Percentiles rank a stretch among this genome's conserved stretches.
Conservation (phyloP, 2,888 invertebrate species). For the Bursaphelenchus okinawaensis region DNA sequence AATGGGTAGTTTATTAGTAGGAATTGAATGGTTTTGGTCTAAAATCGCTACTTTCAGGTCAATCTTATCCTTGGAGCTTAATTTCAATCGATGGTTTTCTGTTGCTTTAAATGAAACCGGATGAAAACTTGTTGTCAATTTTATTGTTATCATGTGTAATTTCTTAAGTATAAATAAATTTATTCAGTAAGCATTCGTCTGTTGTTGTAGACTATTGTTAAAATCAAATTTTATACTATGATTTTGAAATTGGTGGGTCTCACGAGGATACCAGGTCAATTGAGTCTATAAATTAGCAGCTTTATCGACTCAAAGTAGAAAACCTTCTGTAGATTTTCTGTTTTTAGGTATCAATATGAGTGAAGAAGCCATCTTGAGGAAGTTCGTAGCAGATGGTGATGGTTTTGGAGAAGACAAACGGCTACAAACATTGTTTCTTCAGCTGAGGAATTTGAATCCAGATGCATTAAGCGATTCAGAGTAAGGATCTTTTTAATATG, state of each 20-base stretch:
- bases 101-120: not conserved
- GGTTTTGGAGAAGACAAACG: slow-evolving; percentile 90
- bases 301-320: too few relatives aligned
- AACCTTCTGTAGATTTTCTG: too few relatives aligned
- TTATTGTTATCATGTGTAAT: too few relatives aligned
- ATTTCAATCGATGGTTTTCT: not conserved
- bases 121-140: not conserved
- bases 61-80: not conserved
- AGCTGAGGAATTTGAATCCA: slow-evolving; percentile 3
- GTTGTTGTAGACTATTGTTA: too few relatives aligned
- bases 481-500: slow-evolving; percentile 2
- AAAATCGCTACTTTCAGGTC: not conserved
- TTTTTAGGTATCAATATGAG: slow-evolving; percentile 20
- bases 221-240: too few relatives aligned
- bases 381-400: slow-evolving; percentile 89
- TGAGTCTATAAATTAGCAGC: too few relatives aligned
- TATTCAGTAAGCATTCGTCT: too few relatives aligned
- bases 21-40: too few relatives aligned
- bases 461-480: slow-evolving; percentile 5
- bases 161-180: too few relatives aligned
- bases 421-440: slow-evolving; percentile 27
- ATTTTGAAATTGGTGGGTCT: too few relatives aligned
- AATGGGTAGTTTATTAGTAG: too few relatives aligned
- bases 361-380: slow-evolving; percentile 85
- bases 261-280: too few relatives aligned